These are phyloP conservation scores for Lithophane semibrunnea DNA, from an alignment of 2,888 invertebrate species.

Conservation along the genomic window DNA sequence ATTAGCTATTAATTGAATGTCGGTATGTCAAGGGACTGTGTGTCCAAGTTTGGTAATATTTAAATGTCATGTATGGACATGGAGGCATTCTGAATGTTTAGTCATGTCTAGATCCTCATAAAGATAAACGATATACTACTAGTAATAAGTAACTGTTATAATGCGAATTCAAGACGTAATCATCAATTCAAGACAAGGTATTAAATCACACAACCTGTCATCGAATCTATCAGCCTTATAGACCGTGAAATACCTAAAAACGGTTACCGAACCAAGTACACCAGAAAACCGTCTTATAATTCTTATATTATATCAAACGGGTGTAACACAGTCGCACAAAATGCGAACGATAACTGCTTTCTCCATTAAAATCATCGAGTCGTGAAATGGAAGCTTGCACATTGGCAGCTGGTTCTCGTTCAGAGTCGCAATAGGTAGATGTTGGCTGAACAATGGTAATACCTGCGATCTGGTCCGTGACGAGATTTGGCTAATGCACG, in stretches of 20 bases:
- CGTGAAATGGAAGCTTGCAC: constrained; percentile 85
- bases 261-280: constrained; percentile 53
- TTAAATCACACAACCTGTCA: constrained; percentile 41
- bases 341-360: constrained; percentile 71
- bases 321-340: constrained; percentile 57
- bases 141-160: neutral
- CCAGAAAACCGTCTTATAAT: constrained; percentile 61
- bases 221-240: constrained; percentile 21
- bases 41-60: constrained; percentile 26
- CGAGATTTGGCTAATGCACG: constrained; percentile 64
- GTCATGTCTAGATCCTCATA: neutral
- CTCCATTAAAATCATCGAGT: constrained; percentile 81
- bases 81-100: neutral
- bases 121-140: neutral
- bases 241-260: constrained; percentile 39
- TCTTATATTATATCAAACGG: constrained; percentile 55
- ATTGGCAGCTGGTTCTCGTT: constrained; percentile 60
- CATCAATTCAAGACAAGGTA: neutral
- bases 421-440: constrained; percentile 52
- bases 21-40: constrained; percentile 43
- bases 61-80: constrained; percentile 27
- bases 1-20: constrained; percentile 33
- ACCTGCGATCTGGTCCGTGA: constrained; percentile 64
- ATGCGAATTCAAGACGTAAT: constrained; percentile 5
- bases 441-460: constrained; percentile 48